Percentiles rank a stretch among this genome's conserved stretches.
These are phyloP conservation scores for Plotosus lineatus DNA, from an alignment of 2,113 vertebrate species.

Conservation along the genomic window DNA sequence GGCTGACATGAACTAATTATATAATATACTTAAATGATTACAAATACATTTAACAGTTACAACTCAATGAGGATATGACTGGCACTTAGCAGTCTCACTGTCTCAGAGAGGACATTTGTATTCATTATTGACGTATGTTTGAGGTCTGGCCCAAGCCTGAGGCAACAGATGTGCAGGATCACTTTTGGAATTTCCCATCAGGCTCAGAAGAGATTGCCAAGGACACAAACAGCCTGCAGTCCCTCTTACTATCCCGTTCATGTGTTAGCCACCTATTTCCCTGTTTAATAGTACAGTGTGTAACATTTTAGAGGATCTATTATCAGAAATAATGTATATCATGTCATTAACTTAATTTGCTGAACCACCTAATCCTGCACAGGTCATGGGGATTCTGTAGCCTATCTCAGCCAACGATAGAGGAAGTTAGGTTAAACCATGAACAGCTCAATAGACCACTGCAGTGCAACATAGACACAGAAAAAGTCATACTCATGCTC, in stretches of 20 bases:
- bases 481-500: too few relatives aligned
- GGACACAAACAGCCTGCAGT: constrained; percentile 49
- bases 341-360: too few relatives aligned
- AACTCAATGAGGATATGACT: not conserved
- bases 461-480: too few relatives aligned
- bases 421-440: too few relatives aligned
- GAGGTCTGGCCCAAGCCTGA: constrained; percentile 20
- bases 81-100: not conserved
- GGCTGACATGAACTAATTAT: not conserved
- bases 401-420: too few relatives aligned
- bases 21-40: not conserved
- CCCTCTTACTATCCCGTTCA: constrained; percentile 45
- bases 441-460: too few relatives aligned
- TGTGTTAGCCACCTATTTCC: constrained; percentile 52
- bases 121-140: constrained; percentile 14
- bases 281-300: too few relatives aligned
- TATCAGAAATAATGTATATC: too few relatives aligned
- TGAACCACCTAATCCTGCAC: too few relatives aligned
- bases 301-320: too few relatives aligned
- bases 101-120: constrained; percentile 22
- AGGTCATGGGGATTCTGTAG: too few relatives aligned
- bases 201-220: constrained; percentile 43
- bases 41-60: not conserved
- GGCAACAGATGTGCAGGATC: constrained; percentile 58
- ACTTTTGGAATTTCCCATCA: constrained; percentile 56